A percentile compares a stretch with the other conserved stretches of the same genome.
These are phyloP conservation scores for Chamaetylas fuelleborni DNA, from an alignment of 2,113 vertebrate genomes.

Conservation along the genomic window DNA sequence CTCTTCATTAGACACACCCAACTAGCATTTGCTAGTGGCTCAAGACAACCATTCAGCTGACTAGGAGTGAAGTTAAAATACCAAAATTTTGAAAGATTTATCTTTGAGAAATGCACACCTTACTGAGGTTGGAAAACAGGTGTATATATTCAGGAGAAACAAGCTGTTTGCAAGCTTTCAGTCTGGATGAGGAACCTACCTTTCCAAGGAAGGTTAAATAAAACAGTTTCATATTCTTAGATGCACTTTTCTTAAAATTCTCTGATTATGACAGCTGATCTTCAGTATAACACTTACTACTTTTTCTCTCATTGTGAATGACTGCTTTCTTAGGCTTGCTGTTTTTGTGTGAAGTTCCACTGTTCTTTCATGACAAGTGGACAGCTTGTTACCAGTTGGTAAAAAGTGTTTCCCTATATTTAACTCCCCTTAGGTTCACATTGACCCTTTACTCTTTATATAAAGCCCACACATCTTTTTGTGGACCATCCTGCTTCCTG, in stretches of 20 bases:
- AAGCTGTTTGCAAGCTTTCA: not conserved
- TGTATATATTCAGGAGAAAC: not conserved
- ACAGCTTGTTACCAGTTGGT: not conserved
- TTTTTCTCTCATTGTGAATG: not conserved
- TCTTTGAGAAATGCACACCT: not conserved
- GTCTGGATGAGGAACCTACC: not conserved
- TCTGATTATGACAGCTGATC: not conserved
- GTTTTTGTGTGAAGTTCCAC: not conserved
- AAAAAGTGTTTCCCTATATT: not conserved
- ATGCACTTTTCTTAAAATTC: not conserved
- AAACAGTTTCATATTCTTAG: not conserved
- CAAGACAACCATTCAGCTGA: not conserved
- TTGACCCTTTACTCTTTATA: not conserved
- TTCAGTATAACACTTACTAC: not conserved
- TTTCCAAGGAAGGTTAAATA: not conserved
- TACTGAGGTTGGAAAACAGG: not conserved
- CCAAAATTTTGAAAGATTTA: not conserved
- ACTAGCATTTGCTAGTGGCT: not conserved
- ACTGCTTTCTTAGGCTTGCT: not conserved
- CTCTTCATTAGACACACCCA: not conserved
- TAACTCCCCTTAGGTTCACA: not conserved
- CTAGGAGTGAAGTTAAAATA: not conserved
- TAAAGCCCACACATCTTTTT: rapidly evolving
- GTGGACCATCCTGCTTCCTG: not conserved
- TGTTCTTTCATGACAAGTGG: not conserved